Evolutionary conservation across 2,888 invertebrate species (phyloP), one percentile per base, ranked within the genome.

Genomic region (Pandemis corylana): DNA sequence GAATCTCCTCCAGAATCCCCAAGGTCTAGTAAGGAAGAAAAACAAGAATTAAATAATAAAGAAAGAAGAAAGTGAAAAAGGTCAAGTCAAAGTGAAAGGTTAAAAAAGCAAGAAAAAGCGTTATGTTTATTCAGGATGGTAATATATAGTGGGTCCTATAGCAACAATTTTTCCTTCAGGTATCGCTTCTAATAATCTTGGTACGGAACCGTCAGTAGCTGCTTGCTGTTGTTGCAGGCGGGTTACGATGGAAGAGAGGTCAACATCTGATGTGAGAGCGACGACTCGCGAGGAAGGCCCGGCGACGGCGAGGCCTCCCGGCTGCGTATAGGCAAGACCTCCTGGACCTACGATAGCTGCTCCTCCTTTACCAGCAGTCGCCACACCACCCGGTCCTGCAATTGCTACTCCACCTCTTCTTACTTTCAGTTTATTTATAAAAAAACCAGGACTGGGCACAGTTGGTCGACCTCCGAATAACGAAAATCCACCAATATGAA

Each of bases 341-440:
- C 97, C 97, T 0, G 97, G 97, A 0, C 97, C 97, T 4, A 97
- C 97, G 72, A 97, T 96, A 0, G 97, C 97, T 0, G 97, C 97
- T 6, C 97, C 97, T 7, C 97, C 97, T 82, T 96, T 96, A 13
- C 97, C 97, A 1, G 97, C 97, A 0, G 97, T 97, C 0, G 97
- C 97, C 12, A 97, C 96, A 51, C 97, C 97, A n/a, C 97, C 97
- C 0, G 97, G 97, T 0, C 97, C 97, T 2, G 97, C 97, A 69
- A 97, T 97, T 0, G 97, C 97, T 7, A 97, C 97, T 15, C 97
- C 97, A 3, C 97, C 97, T 85, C 95, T 95, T 76, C 96, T 94
- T 28, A 97, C 97, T 86, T 96, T 96, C 41, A 97, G 84, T 79
- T 95, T 95, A 78, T 96, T 96, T 74, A 97, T 96, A 77, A 96